These are phyloP conservation scores for Rhodophaea formosa DNA, from an alignment of 2,888 invertebrate species.

Conservation along the genomic window DNA sequence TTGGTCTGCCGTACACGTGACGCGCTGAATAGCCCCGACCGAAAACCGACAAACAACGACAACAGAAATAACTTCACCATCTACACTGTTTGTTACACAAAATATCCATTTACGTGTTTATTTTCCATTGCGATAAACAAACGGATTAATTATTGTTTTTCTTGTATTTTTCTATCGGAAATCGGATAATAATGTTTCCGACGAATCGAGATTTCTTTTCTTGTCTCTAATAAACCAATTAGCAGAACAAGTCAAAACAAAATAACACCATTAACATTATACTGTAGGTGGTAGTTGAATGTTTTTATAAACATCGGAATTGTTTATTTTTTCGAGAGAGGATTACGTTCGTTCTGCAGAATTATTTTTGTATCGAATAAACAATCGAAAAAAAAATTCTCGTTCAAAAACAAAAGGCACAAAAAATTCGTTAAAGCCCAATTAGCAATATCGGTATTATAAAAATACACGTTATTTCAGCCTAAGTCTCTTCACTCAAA, in stretches of 20 bases:
- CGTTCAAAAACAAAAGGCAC: not conserved
- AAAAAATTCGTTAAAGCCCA: constrained; percentile 5
- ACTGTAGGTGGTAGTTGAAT: constrained; percentile 12
- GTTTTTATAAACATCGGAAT: constrained; percentile 16
- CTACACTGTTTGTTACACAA: not conserved
- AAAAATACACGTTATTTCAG: not conserved
- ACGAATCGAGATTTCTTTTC: constrained; percentile 8
- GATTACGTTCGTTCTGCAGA: constrained; percentile 12
- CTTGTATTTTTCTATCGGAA: not conserved
- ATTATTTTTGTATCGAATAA: constrained; percentile 10
- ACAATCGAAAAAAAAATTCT: not conserved
- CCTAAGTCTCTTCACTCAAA: not conserved
- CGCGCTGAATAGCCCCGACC: constrained; percentile 30
- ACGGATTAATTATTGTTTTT: constrained; percentile 5
- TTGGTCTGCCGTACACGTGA: constrained; percentile 40
- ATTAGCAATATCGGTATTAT: constrained; percentile 5
- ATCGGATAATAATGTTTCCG: constrained; percentile 2
- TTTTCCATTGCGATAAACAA: constrained; percentile 11
- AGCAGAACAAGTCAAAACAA: constrained; percentile 14
- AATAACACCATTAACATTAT: constrained; percentile 12
- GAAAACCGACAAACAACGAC: constrained; percentile 6
- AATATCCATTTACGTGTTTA: constrained; percentile 2
- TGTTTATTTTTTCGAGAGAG: constrained; percentile 12
- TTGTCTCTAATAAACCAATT: constrained; percentile 16
- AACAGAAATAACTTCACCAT: constrained; percentile 11